These are phyloP conservation scores for Endotricha flammealis DNA, from an alignment of 2,888 invertebrate genomes.

Conservation along the genomic window DNA sequence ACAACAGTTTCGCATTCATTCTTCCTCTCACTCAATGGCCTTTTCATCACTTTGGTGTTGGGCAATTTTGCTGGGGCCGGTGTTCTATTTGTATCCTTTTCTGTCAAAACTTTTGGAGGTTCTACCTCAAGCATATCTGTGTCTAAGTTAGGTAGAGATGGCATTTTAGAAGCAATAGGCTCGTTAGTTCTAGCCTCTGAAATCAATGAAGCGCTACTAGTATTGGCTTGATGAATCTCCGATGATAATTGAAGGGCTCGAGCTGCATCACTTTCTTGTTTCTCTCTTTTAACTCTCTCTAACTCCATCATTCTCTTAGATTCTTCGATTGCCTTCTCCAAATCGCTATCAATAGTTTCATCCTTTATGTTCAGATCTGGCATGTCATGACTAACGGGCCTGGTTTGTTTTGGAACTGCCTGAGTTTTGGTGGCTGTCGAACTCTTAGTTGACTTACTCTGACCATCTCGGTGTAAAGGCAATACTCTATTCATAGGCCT, in stretches of 20 bases:
- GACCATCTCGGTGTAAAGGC: constrained; percentile 84
- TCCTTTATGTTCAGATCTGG: constrained; percentile 73
- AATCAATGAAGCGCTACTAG: constrained; percentile 37
- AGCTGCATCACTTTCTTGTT: constrained; percentile 62
- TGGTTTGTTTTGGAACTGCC: constrained; percentile 43
- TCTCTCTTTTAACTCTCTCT: constrained; percentile 62
- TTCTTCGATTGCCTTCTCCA: constrained; percentile 71
- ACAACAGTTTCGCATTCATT: constrained; percentile 42
- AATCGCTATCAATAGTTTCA: constrained; percentile 70
- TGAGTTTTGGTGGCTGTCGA: constrained; percentile 44
- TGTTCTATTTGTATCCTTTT: constrained; percentile 57
- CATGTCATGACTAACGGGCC: constrained; percentile 68
- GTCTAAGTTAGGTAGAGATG: constrained; percentile 60
- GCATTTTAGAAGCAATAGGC: constrained; percentile 43
- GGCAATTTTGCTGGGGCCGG: constrained; percentile 36
- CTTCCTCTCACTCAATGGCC: constrained; percentile 56
- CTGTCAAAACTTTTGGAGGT: constrained; percentile 54
- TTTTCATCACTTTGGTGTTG: constrained; percentile 40
- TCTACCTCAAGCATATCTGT: constrained; percentile 56
- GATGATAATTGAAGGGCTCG: constrained; percentile 55
- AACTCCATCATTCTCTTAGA: constrained; percentile 72
- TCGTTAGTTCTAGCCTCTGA: constrained; percentile 31
- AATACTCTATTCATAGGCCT: constrained; percentile 88
- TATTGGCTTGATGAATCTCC: constrained; percentile 53
- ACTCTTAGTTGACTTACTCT: constrained; percentile 68